Base-by-base conservation (phyloP, 35 echinoderm and acorn worm species). In the Chiridota heheva region DNA sequence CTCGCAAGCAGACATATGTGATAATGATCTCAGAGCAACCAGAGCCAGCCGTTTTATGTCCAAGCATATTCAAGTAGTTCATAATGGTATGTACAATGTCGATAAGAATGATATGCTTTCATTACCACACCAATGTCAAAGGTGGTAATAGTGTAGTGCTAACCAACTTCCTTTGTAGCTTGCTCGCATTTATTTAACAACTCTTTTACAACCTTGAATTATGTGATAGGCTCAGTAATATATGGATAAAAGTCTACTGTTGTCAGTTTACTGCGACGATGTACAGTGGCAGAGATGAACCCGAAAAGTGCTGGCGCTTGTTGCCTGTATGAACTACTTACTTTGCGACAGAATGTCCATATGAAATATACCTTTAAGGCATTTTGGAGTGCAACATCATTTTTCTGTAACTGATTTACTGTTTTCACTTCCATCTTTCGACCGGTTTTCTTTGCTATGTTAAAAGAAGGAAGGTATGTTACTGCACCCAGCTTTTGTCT, bases 1-100 rank as follows among this genome's bases (percentile, higher is more conserved):
- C 58, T 64, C 35, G 60, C 4, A 80, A 24, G 33, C 56, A 80
- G 1, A 32, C 67, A 70, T 7, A 36, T 10, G 67, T 70, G 7
- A 72, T 12, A 18, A 72, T 34, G 40, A 72, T 41, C 5, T 72
- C 77, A 20, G 77, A 69, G 36, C 43, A 67, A 42, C 77, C 77
- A 40, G 77, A 81, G 26, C 77, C 77, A 17, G 56, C 60, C 77
- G 68, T 81, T 40, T 81, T 81, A 36, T 81, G 55, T 33, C 77
- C 77, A 5, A 81, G 55, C 77, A 81, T n/a, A n/a, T n/a, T n/a
- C n/a, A n/a, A n/a, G n/a, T n/a, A n/a, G n/a, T n/a, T n/a, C n/a
- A n/a, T n/a, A 32, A 67, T 67, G 5, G 42, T 20, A 41, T 72
- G 68, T 37, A 72, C 32, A 20, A 38, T 72, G 6, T 38, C 68